Evolutionary conservation across 2,113 vertebrate genomes (phyloP), one percentile per base, ranked within the genome.

Genomic region (Hyperopisus bebe): DNA sequence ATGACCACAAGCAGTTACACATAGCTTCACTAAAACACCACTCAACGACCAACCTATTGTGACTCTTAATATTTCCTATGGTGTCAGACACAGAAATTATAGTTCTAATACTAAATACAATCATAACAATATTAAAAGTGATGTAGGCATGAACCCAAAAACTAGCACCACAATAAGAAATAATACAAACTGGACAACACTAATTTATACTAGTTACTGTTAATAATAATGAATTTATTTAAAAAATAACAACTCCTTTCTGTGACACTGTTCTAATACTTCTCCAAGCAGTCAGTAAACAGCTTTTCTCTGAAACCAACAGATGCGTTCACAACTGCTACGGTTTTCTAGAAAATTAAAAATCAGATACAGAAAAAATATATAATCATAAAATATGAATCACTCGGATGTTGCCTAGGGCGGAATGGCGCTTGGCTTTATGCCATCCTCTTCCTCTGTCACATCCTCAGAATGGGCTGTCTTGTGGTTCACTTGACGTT

Each of bases 401-500:
- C 4, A 13, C 46, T 13, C 4, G 5, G n/a, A 86, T 15, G 21
- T 80, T 17, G 27, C 15, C 27, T 87, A 97, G 92, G 96, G 96
- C 90, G 96, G 95, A 80, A 96, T 96, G 92, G 97, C 95, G 91
- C 95, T 96, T 66, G 94, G 94, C 93, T 95, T 97, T 62, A 95
- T 95, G 15, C 93, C 91, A 91, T 93, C 95, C 13, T 96, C 94
- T 87, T 95, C 95, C 92, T 95, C 95, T n/a, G 92, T 90, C 91
- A 95, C 95, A 70, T 94, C 94, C 90, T 96, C 95, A 9, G 93
- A 95, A 86, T 95, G 94, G 7, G 84, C 92, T 92, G 95, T 88
- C 92, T 94, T 96, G 91, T 96, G 95, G 86, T 96, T 96, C 91
- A 93, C 90, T 94, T 96, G 96, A 35, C 96, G 97, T 11, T 97